Evolutionary conservation across 2,113 vertebrate species (phyloP).

Genomic region (Montifringilla adamsi): DNA sequence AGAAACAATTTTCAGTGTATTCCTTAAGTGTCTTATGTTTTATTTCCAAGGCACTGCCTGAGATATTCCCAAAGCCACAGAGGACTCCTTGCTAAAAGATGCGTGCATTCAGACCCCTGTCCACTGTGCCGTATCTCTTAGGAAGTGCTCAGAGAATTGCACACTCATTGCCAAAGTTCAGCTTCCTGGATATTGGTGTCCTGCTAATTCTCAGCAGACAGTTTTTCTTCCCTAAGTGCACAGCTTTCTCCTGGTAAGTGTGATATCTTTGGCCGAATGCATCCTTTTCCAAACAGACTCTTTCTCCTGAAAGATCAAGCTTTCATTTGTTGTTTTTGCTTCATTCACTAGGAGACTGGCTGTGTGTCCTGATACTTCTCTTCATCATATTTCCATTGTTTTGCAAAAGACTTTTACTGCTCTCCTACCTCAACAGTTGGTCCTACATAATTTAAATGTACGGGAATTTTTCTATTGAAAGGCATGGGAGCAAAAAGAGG

Average conservation of each 20-base stretch:
- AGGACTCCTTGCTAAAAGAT: background rate
- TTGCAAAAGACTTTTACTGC: background rate
- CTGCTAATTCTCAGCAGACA: conserved; percentile 6
- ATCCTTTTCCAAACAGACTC: background rate
- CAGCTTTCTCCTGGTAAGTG: background rate
- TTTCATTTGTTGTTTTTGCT: background rate
- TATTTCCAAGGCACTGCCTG: background rate
- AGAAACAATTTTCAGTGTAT: background rate
- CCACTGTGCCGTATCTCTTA: accelerated
- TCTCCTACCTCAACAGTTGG: background rate
- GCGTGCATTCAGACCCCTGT: background rate
- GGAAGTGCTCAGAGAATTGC: background rate
- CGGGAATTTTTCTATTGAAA: background rate
- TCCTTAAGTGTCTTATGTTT: background rate
- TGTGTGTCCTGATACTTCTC: background rate
- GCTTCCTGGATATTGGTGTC: background rate
- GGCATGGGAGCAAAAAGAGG: background rate
- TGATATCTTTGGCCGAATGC: background rate
- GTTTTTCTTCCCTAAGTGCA: background rate
- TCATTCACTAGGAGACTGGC: background rate
- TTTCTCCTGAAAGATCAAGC: background rate
- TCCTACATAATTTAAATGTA: background rate
- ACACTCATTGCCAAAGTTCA: background rate
- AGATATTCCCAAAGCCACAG: background rate
- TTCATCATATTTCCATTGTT: background rate